Percentiles rank a stretch among this genome's conserved stretches.
These are phyloP conservation scores for Nesidiocoris tenuis DNA, from an alignment of 2,888 invertebrate genomes.

Conservation along the genomic window DNA sequence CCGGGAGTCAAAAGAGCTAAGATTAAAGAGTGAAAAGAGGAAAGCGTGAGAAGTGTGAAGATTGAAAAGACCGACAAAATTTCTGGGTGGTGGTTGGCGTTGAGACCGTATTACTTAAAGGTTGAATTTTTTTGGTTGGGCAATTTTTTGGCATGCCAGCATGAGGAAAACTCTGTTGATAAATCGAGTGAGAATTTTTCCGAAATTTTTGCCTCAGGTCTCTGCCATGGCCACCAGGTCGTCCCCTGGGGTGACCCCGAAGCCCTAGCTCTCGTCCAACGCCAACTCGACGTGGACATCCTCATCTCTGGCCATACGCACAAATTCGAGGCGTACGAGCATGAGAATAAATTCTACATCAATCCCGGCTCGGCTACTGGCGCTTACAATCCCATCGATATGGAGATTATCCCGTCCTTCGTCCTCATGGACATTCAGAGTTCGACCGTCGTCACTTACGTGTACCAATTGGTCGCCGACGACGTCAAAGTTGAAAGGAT, in stretches of 20 bases:
- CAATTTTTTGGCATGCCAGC: too few species aligned
- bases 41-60: too few species aligned
- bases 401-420: conserved; percentile 92
- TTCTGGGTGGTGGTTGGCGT: too few species aligned
- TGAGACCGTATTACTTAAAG: too few species aligned
- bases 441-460: conserved; percentile 95
- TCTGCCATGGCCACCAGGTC: conserved; percentile 63
- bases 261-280: conserved; percentile 86
- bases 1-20: too few species aligned
- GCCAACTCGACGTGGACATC: conserved; percentile 97
- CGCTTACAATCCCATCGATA: conserved; percentile 89
- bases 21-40: too few species aligned
- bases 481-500: conserved; percentile 99
- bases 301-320: conserved; percentile 98
- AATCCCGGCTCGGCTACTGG: conserved; percentile 99
- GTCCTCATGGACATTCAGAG: conserved; percentile 99
- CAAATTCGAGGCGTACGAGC: conserved; percentile 96
- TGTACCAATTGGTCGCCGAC: conserved; percentile 94
- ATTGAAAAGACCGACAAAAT: too few species aligned
- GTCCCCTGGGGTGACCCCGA: conserved; percentile 97
- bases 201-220: not conserved
- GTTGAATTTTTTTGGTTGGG: too few species aligned
- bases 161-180: too few species aligned
- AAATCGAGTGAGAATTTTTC: too few species aligned
- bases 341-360: conserved; percentile 98